A percentile compares a stretch with the other conserved stretches of the same genome.
Evolutionary conservation across 2,888 invertebrate genomes (phyloP).

Genomic region (Ecdyonurus torrentis): DNA sequence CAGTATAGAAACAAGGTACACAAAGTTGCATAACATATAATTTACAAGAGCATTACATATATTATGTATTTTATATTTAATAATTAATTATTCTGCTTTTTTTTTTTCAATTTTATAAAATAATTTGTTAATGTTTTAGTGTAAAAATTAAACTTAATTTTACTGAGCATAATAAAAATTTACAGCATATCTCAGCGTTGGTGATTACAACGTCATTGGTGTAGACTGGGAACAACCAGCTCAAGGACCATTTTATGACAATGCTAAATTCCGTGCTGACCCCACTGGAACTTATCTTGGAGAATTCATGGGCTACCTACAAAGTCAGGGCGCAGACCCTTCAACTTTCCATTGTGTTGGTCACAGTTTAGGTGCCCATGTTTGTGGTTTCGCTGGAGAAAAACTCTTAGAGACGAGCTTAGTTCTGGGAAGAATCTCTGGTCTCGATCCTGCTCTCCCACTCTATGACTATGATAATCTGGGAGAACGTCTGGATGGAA

Average conservation of each 20-base stretch:
- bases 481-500: constrained; percentile 14
- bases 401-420: not conserved
- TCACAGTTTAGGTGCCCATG: constrained; percentile 8
- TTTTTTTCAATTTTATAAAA: too few relatives aligned
- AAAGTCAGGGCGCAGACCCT: not conserved
- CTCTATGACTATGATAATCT: constrained; percentile 14
- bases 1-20: too few relatives aligned
- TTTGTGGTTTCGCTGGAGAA: constrained; percentile 7
- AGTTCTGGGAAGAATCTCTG: constrained; percentile 5
- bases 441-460: constrained; percentile 14
- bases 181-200: not conserved
- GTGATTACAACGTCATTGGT: constrained; percentile 18
- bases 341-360: constrained; percentile 7
- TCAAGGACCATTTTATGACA: constrained; percentile 14
- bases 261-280: constrained; percentile 14
- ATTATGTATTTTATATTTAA: too few relatives aligned
- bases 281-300: constrained; percentile 3
- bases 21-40: too few relatives aligned
- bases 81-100: too few relatives aligned
- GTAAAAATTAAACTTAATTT: too few relatives aligned
- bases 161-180: too few relatives aligned
- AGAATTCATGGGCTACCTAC: constrained; percentile 4
- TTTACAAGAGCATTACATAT: too few relatives aligned
- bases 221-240: constrained; percentile 20
- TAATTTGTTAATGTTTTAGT: too few relatives aligned